Percentiles rank a stretch among this genome's conserved stretches.
phyloP scores from a whole-genome alignment of 2,113 vertebrate species.

The Pipa parva region DNA sequence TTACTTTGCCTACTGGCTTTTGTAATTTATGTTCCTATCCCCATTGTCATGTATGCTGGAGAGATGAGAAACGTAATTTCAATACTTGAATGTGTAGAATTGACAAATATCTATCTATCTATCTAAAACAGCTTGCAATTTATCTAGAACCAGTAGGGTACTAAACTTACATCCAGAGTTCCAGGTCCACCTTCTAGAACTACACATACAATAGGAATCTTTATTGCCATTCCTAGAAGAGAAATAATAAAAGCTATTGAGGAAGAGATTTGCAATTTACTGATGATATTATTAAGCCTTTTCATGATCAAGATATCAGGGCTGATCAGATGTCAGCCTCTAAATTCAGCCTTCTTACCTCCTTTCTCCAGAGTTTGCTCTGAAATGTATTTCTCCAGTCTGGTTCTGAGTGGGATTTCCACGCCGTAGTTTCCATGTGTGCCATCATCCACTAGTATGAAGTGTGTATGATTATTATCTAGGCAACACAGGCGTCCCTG shows the following conservation, averaged over 20 bases:
- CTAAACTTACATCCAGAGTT: slow-evolving; percentile 72
- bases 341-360: slow-evolving; percentile 20
- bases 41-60: no score
- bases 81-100: no score
- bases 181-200: slow-evolving; percentile 72
- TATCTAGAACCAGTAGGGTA: no score
- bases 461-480: slow-evolving; percentile 74
- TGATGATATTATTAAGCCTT: no score
- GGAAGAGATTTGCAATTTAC: no score
- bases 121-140: no score
- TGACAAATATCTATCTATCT: no score
- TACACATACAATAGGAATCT: slow-evolving; percentile 70
- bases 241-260: neutral
- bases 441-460: slow-evolving; percentile 74
- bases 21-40: no score
- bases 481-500: slow-evolving; percentile 64
- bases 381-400: slow-evolving; percentile 67
- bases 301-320: no score
- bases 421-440: slow-evolving; percentile 62
- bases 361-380: slow-evolving; percentile 46
- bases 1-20: no score
- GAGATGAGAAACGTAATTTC: no score
- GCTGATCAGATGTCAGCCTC: no score
- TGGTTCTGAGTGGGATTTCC: slow-evolving; percentile 64
- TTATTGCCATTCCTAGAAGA: slow-evolving; percentile 45